phyloP scores from a whole-genome alignment of 2,113 vertebrate genomes.

The Puntigrus tetrazona region DNA sequence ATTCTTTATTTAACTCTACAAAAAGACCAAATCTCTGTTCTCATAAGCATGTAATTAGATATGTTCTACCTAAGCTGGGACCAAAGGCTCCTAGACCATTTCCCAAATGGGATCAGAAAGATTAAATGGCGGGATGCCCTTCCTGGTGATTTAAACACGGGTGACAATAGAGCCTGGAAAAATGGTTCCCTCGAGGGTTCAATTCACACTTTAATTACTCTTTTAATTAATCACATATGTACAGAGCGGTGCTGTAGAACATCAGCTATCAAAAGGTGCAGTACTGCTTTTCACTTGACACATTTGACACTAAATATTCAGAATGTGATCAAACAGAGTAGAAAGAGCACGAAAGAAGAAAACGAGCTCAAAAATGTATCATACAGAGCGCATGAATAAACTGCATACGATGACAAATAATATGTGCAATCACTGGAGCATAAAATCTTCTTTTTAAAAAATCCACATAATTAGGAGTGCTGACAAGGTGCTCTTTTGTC shows the following conservation, averaged over 20 bases:
- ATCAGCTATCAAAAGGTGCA: neutral
- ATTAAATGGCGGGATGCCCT: neutral
- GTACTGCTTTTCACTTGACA: neutral
- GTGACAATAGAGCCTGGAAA: slow-evolving; percentile 22
- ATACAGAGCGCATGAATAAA: neutral
- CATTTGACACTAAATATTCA: neutral
- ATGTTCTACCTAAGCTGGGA: slow-evolving; percentile 1
- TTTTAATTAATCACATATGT: slow-evolving; percentile 29
- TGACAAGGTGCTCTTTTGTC: slow-evolving; percentile 43
- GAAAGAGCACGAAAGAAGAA: neutral
- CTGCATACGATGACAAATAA: neutral
- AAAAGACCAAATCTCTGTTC: neutral
- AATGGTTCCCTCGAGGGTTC: slow-evolving; percentile 23
- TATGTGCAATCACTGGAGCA: slow-evolving; percentile 10
- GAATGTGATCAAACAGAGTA: neutral
- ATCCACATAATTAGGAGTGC: slow-evolving; percentile 32
- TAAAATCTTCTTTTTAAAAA: slow-evolving; percentile 7
- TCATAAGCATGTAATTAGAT: slow-evolving; percentile 9
- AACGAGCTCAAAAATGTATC: neutral
- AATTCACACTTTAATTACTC: slow-evolving; percentile 42
- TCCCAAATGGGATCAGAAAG: slow-evolving; percentile 11
- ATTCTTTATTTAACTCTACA: neutral
- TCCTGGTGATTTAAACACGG: slow-evolving; percentile 14
- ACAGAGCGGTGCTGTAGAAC: neutral
- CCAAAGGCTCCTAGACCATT: slow-evolving; percentile 1